Base-by-base conservation (phyloP, 2,797 vertebrate species). In the Fistularia tabacaria region DNA sequence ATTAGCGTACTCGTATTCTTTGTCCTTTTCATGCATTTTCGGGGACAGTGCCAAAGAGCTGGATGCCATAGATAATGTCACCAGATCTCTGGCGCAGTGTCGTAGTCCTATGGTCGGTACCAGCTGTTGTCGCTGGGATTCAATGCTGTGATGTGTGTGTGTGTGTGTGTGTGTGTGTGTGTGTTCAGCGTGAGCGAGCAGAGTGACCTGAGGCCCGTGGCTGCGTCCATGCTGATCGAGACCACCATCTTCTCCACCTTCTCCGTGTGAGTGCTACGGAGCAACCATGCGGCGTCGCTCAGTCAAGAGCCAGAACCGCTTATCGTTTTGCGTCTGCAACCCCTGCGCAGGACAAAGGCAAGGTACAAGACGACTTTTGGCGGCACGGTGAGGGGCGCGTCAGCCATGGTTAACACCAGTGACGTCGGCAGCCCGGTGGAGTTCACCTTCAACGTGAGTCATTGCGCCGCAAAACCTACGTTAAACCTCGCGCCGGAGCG, bases 361-460 rank as follows among this genome's bases (percentile, higher is more conserved):
- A 1, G 52, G 7, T 54, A 89, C 38, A 87, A 86, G 62, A 93
- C 92, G 0, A 83, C 81, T 64, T 99, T 97, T 79, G 91, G 94
- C 8, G 97, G 97, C 8, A 61, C 56, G 1, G 95, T 98, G 84
- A 90, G 89, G 86, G 97, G 97, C 0, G 95, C 97, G 84, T 93
- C 93, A 0, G 95, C 92, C 77, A 98, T 99, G 95, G 87, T 76
- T 38, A 89, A 66, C 8, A 91, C 88, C 69, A 82, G 88, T 73
- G 93, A 98, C 41, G 91, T 98, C 48, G 97, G 97, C 69, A 98
- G 94, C 75, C 86, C 89, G 47, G 89, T 98, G 56, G 73, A 91
- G 77, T 93, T 93, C 9, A 90, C 86, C 58, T 95, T 97, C 67
- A 71, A 81, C 62, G 97, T 98, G 87, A 91, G 91, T 71, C 86